Base-by-base conservation (phyloP, 2,888 invertebrate genomes). In the Villa cingulata region DNA sequence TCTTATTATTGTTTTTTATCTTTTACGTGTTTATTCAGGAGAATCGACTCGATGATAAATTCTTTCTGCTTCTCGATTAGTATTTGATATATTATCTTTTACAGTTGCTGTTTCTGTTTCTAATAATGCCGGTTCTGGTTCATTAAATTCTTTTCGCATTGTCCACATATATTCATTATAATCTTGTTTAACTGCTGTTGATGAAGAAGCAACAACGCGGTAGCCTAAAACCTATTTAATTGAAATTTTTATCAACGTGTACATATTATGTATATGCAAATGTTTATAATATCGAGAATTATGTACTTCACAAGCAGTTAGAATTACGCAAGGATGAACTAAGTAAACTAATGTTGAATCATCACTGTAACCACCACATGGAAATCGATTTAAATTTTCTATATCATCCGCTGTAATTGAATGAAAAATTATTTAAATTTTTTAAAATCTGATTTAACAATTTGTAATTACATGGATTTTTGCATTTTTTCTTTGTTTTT, bases 111-210 rank as follows among this genome's bases (percentile, higher is more conserved):
- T 62, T 51, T 66, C 65, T 45, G 53, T 42, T 55, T 67, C 61
- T 50, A 64, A 56, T 63, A 87, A 61, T 50, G 64, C 56, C 63
- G 87, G 87, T 66, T 89, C 88, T 47, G 86, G 87, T 50, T 64
- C 85, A 38, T 80, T 74, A 66, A 88, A 88, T 59, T 88, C 87
- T 66, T 86, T 86, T 73, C 87, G 80, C 85, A 89, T 86, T 70
- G 89, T 90, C 89, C 89, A 89, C 84, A 88, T 87, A 60, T 88
- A 88, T 65, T 89, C 88, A 74, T 86, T 86, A 64, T 86, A 86
- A 64, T 87, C 86, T 69, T 86, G 86, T 66, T 86, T 86, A 20
- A 87, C 84, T 52, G 85, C 81, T 45, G 86, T 86, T 48, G 86
- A 86, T 53, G 87, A 86, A 16, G 87, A 87, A 48, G 88, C 86